phyloP scores from a whole-genome alignment of 2,888 invertebrate genomes.

The Cataglyphis livida region DNA sequence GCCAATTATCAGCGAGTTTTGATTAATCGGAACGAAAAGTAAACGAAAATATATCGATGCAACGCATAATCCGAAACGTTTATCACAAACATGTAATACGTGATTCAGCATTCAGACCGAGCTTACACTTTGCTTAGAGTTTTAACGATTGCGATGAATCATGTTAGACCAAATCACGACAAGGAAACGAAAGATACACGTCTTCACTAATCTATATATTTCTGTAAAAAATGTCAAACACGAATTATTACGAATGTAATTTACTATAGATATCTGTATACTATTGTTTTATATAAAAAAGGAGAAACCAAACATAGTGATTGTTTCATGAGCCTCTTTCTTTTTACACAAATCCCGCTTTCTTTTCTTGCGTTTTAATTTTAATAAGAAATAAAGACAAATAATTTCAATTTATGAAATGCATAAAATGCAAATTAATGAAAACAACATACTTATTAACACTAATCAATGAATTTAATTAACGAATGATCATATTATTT shows the following conservation, averaged over 20 bases:
- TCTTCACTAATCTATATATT: conserved; percentile 74
- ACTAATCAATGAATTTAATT: too few species aligned
- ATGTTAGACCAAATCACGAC: conserved; percentile 72
- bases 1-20: not conserved
- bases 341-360: not conserved
- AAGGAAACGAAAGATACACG: conserved; percentile 49
- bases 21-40: conserved; percentile 2
- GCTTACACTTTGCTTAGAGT: conserved; percentile 47
- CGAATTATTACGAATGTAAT: conserved; percentile 77
- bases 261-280: conserved; percentile 80
- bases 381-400: not conserved
- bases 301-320: not conserved
- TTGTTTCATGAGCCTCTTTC: not conserved
- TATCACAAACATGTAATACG: conserved; percentile 11
- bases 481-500: not conserved
- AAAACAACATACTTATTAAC: not conserved
- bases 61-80: conserved; percentile 17
- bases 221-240: conserved; percentile 76
- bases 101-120: conserved; percentile 41
- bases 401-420: not conserved
- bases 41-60: conserved; percentile 11
- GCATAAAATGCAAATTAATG: not conserved
- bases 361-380: not conserved
- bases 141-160: conserved; percentile 63
- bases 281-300: conserved; percentile 80